Evolutionary conservation across 2,888 invertebrate species (phyloP), one percentile per base, ranked within the genome.

Genomic region (Odontothrips loti): DNA sequence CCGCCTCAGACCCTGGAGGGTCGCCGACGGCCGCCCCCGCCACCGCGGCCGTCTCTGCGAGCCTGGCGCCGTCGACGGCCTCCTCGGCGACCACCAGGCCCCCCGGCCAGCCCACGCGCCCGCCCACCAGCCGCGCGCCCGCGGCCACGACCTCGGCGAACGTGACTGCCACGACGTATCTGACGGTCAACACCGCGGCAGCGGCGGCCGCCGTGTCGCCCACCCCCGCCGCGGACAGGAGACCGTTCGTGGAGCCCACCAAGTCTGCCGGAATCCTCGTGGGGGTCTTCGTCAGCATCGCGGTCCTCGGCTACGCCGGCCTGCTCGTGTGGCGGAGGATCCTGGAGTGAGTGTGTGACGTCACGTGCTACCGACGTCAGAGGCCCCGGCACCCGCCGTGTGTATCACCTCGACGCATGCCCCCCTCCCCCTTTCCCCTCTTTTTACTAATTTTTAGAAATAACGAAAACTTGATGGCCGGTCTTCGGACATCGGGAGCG

Each of bases 291-390:
- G 86, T 87, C 9, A 82, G 86, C 8, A 83, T 87, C 11, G 86
- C 87, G 15, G 83, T 87, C 4, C 68, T 87, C n/a, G 87, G 85
- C 23, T 89, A 89, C 83, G 83, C 87, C 79, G 86, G 86, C 58
- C 85, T 89, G 80, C 84, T 89, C 47, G 82, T 86, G 8, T 89
- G 89, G 88, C 87, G 88, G 82, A 86, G 87, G 84, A 87, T 87
- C 83, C 84, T 88, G 78, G 88, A 88, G 89, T 89, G 85, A 88
- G 88, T 85, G 82, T 2, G 68, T 27, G n/a, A 27, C 27, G 10
- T 9, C 23, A 17, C 51, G 51, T 17, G 58, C 58, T 6, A 11
- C 58, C 3, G 15, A 51, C 15, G 15, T 17, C 58, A 58, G n/a
- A 17, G n/a, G 1, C 51, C 15, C 48, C 17, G 15, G 1, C 51